Percentiles rank a stretch among this genome's conserved stretches.
Evolutionary conservation across 2,113 vertebrate genomes (phyloP).

Genomic region (Cavia porcellus): DNA sequence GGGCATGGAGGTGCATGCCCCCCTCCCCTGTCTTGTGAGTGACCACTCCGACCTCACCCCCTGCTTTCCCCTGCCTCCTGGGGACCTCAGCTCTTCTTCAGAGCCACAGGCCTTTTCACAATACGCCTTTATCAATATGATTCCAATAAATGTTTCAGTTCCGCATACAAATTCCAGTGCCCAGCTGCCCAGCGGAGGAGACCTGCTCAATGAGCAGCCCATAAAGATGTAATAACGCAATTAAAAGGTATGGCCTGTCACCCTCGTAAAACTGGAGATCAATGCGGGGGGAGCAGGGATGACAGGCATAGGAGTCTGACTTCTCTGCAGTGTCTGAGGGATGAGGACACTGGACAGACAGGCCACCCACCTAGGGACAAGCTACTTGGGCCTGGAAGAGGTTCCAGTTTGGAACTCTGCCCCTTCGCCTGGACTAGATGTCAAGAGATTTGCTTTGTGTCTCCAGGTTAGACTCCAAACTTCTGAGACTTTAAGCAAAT

Average conservation of each 20-base stretch:
- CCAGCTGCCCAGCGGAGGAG: slow-evolving; percentile 44
- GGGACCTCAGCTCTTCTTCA: background rate
- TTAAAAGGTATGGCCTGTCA: slow-evolving; percentile 78
- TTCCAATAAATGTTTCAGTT: slow-evolving; percentile 79
- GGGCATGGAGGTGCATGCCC: background rate
- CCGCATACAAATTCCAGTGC: slow-evolving; percentile 80
- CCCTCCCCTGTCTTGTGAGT: background rate
- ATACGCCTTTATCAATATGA: slow-evolving; percentile 82
- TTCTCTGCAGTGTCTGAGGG: background rate
- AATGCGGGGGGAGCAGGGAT: slow-evolving; percentile 23
- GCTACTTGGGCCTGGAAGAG: too few relatives aligned
- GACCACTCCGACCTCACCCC: background rate
- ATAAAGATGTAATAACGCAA: slow-evolving; percentile 83
- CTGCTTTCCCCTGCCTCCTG: slow-evolving; percentile 28
- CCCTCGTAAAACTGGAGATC: slow-evolving; percentile 80
- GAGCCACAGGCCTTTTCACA: slow-evolving; percentile 53
- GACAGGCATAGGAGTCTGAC: background rate
- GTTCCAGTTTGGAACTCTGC: background rate
- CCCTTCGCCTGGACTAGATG: too few relatives aligned
- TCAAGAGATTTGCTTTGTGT: background rate
- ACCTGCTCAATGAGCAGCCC: slow-evolving; percentile 65
- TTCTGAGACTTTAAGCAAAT: background rate
- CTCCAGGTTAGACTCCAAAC: background rate
- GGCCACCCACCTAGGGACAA: rapidly evolving
- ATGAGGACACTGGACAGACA: background rate